Conservation (phyloP, 2,113 vertebrate genomes). For the Phaethornis superciliosus region DNA sequence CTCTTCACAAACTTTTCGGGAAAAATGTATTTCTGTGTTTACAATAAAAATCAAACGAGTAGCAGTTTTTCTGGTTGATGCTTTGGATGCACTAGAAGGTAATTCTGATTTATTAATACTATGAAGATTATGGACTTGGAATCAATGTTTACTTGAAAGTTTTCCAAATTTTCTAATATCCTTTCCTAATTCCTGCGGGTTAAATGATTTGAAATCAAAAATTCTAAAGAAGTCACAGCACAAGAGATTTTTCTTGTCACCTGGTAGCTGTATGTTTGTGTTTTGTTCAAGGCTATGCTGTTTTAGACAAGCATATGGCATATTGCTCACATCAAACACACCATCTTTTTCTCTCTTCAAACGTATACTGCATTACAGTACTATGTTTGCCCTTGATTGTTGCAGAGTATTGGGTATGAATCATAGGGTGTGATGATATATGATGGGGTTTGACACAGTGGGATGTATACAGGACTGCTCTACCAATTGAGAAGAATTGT, state of each 20-base stretch:
- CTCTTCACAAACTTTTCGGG: background rate
- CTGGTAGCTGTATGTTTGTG: background rate
- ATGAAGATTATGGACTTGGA: background rate
- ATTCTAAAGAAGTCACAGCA: background rate
- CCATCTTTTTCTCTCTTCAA: background rate
- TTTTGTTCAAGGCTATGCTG: background rate
- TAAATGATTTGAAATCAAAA: background rate
- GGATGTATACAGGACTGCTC: background rate
- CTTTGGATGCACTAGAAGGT: background rate
- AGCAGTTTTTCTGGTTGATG: background rate
- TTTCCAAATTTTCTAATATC: background rate
- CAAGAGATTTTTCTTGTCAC: background rate
- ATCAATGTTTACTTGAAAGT: background rate
- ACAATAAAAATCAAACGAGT: background rate
- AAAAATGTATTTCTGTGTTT: background rate
- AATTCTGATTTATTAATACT: background rate
- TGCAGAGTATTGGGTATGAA: background rate
- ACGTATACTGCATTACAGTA: background rate
- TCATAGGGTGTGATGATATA: background rate
- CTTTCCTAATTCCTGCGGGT: background rate
- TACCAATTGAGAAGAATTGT: background rate
- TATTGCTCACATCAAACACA: background rate
- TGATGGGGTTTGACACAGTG: background rate
- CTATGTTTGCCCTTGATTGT: background rate
- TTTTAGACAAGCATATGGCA: background rate